Conservation (phyloP, 2,113 vertebrate genomes). For the Apus apus region DNA sequence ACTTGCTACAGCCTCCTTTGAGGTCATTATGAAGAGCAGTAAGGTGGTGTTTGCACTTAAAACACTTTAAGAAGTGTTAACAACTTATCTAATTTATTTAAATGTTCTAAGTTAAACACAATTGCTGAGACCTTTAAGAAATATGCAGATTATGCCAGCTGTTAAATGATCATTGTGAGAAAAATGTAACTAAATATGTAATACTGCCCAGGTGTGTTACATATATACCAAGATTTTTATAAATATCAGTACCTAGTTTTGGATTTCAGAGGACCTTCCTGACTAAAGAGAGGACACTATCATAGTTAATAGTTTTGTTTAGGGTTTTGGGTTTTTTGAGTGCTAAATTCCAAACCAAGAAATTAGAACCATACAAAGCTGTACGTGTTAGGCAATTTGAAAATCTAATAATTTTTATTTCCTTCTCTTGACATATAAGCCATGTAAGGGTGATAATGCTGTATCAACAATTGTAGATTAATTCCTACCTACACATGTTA, state of each 20-base stretch:
- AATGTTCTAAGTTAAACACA: background rate
- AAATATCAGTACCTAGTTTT: background rate
- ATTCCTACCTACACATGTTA: background rate
- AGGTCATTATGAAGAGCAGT: too few relatives aligned
- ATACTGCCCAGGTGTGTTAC: background rate
- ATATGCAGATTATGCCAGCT: background rate
- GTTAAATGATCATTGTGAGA: background rate
- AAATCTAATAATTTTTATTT: background rate
- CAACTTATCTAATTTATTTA: background rate
- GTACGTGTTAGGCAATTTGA: background rate
- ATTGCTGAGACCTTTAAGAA: background rate
- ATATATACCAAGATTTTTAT: background rate
- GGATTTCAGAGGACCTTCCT: background rate
- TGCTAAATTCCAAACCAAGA: background rate
- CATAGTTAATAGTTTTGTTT: background rate
- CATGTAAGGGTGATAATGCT: background rate
- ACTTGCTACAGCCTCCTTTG: too few relatives aligned
- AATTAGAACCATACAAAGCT: background rate
- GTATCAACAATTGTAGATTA: background rate
- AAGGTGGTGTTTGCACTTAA: too few relatives aligned
- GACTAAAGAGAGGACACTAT: background rate
- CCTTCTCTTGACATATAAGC: background rate
- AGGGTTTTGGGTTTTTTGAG: background rate
- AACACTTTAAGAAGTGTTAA: background rate
- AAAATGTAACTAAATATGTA: background rate